Percentiles rank a stretch among this genome's conserved stretches.
These are phyloP conservation scores for Icerya purchasi DNA, from an alignment of 2,888 invertebrate species.

Conservation along the genomic window DNA sequence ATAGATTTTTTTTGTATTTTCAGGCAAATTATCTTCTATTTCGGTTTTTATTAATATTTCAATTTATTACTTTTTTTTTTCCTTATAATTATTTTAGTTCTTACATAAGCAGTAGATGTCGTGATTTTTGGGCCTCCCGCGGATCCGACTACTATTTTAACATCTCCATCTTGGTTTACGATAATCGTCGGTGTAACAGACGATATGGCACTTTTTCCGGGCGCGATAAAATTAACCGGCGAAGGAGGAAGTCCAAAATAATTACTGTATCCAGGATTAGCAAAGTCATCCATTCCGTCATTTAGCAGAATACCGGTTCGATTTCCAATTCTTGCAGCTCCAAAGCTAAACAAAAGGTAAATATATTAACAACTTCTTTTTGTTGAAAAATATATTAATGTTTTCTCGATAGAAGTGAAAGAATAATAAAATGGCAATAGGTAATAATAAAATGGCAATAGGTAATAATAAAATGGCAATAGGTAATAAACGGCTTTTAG, in stretches of 20 bases:
- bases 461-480: no score
- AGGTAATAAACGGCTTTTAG: no score
- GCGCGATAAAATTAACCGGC: slow-evolving; percentile 53
- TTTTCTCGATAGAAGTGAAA: no score
- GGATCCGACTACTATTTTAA: slow-evolving; percentile 30
- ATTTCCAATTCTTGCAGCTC: slow-evolving; percentile 34
- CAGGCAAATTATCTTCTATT: no score
- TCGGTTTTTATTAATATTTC: no score
- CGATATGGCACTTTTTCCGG: slow-evolving; percentile 62
- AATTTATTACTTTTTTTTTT: no score
- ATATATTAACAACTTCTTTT: no score
- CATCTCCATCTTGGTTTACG: slow-evolving; percentile 31
- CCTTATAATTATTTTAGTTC: no score
- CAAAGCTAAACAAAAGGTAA: slow-evolving; percentile 12
- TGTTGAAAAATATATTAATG: no score
- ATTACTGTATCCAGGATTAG: slow-evolving; percentile 47
- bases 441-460: no score
- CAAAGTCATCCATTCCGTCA: slow-evolving; percentile 90
- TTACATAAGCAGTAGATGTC: slow-evolving; percentile 26
- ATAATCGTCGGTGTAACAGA: slow-evolving; percentile 71
- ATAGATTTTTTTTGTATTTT: no score
- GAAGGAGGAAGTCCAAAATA: slow-evolving; percentile 52
- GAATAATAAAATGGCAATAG: no score
- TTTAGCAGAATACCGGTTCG: slow-evolving; percentile 82
- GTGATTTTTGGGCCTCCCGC: slow-evolving; percentile 35